Base-by-base conservation (phyloP, 2,888 invertebrate genomes). In the Epiblema foenella region DNA sequence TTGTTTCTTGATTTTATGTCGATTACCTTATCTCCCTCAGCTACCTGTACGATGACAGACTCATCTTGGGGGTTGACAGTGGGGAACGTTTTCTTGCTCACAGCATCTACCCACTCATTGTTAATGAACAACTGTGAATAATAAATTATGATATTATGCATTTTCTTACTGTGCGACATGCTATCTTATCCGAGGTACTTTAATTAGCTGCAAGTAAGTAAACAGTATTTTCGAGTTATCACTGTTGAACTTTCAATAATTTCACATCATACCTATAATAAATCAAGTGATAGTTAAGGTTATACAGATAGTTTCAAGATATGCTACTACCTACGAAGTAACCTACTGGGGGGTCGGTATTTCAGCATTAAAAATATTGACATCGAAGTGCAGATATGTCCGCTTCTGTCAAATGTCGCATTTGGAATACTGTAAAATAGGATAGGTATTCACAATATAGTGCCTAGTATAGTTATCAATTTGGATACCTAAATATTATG, bases 21-120 rank as follows among this genome's bases (percentile, higher is more conserved):
- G 18, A n/a, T 46, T 91, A 97, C 97, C 95, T 97, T 97, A 85
- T 97, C 97, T 70, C 95, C 98, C 92, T 98, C 98, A 66, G 97
- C 95, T 59, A 98, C 95, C 80, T 97, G 94, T 12, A 91, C 88
- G 78, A 98, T 97, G 77, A 95, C 95, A 79, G 95, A 91, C 74
- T 96, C 97, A 79, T 95, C 97, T 24, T 96, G 93, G 62, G 99
- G 98, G 88, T 99, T 98, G 78, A 97, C 85, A 5, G 97, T 97
- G 24, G 96, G 91, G 89, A 98, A 99, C 2, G 96, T 98, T 87
- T 98, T 98, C 67, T 97, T 97, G 83, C 96, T 97, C 29, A 94
- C 95, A 0, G 98, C 94, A 83, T 98, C 96, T 71, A 97, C 96
- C 88, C 96, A 97, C 83, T 96, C 95, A 86, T 97, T 97, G 93